Evolutionary conservation across 2,797 vertebrate genomes (phyloP), one percentile per base, ranked within the genome.

Genomic region (Acomys russatus): DNA sequence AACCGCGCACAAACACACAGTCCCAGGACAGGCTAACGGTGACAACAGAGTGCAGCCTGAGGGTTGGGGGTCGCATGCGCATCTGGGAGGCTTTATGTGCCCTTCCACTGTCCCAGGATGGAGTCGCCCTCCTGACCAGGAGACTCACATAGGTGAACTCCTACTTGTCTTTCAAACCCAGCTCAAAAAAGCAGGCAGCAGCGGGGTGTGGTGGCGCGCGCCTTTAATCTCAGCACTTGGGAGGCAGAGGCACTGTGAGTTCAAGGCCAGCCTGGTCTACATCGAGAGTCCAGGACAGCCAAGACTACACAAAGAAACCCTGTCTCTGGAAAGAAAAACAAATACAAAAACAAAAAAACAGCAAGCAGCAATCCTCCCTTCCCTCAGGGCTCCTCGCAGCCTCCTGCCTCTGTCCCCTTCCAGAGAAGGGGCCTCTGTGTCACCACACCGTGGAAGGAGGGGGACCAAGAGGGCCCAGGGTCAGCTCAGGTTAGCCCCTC

Each of bases 121-220:
- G 73, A 84, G 51, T 14, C 61, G 23, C 59, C 44, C 20, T 91
- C 33, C 54, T n/a, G 59, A 17, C 15, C 14, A 0, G 0, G 20
- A 70, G n/a, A 59, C 49, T 78, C 74, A 6, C 20, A 17, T 20
- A 59, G 56, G 68, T 6, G 17, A 93, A 71, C 88, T 77, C 71
- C 66, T 92, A 68, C 0, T 25, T 73, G 78, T 71, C 78, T 88
- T 59, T 88, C 92, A 94, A 96, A 91, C 77, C 88, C 88, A 80
- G 33, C 8, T 82, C 18, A 76, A 90, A 80, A 23, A 12, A n/a
- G 30, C 63, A 68, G 0, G 38, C 28, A 15, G 80, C 49, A 5
- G 44, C 56, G 15, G 56, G 56, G 14, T 4, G 56, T 59, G 56
- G 56, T 18, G 15, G 56, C 15, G 17, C 56, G 18, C 56, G 3